phyloP scores from a whole-genome alignment of 1,140 invertebrate species.

The Leptinotarsa undecemlineata region DNA sequence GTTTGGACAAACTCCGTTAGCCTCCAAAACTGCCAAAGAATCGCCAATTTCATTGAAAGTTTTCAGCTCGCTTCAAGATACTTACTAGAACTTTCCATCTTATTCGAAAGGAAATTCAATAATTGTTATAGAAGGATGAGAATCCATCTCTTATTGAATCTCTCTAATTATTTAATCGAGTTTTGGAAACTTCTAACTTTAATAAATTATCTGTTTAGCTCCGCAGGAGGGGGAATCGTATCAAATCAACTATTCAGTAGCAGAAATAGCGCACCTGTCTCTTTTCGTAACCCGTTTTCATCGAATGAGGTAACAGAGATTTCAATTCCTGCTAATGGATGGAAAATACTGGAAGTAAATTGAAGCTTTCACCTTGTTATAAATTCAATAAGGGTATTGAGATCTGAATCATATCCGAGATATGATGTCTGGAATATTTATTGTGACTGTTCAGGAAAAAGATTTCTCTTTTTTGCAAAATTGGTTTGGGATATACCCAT shows the following conservation, averaged over 20 bases:
- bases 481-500: too few species aligned
- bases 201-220: not conserved
- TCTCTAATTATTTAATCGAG: slow-evolving; percentile 8
- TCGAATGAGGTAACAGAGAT: too few species aligned
- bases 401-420: too few species aligned
- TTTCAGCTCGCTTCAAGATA: not conserved
- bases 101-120: not conserved
- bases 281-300: too few species aligned
- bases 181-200: not conserved
- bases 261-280: not conserved
- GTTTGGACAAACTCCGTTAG: slow-evolving; percentile 1
- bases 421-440: too few species aligned
- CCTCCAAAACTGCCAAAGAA: not conserved
- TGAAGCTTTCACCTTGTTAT: too few species aligned
- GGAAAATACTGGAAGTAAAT: too few species aligned
- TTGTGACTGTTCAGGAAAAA: too few species aligned
- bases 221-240: not conserved
- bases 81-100: not conserved
- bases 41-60: not conserved
- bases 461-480: too few species aligned
- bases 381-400: too few species aligned
- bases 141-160: not conserved
- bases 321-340: too few species aligned
- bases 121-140: not conserved
- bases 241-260: not conserved